A percentile compares a stretch with the other conserved stretches of the same genome.
Evolutionary conservation across 1,140 invertebrate genomes (phyloP).

Genomic region (Hypsibius dujardini): DNA sequence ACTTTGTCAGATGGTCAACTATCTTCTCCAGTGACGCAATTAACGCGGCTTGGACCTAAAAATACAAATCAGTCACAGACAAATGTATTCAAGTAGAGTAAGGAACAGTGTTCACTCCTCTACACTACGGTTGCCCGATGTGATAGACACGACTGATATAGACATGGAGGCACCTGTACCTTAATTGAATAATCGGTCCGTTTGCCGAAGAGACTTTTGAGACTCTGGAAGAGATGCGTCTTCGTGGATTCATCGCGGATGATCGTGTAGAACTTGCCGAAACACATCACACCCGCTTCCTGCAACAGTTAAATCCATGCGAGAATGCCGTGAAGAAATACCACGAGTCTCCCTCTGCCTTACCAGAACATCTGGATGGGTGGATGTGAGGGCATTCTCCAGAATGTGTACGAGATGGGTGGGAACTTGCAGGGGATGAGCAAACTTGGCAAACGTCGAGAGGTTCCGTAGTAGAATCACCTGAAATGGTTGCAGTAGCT

Average conservation of each 20-base stretch:
- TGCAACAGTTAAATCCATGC: neutral
- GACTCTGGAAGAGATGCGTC: neutral
- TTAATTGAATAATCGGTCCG: constrained; percentile 14
- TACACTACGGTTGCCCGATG: neutral
- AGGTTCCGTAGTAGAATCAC: constrained; percentile 10
- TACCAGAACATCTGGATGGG: constrained; percentile 1
- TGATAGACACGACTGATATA: no score
- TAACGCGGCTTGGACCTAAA: constrained; percentile 31
- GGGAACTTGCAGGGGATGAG: neutral
- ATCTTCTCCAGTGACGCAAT: constrained; percentile 45
- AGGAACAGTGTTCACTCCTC: neutral
- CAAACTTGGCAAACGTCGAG: constrained; percentile 3
- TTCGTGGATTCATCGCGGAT: constrained; percentile 10
- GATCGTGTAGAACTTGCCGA: neutral
- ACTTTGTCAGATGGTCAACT: constrained; percentile 61
- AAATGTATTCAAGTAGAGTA: neutral
- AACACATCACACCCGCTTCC: constrained; percentile 14
- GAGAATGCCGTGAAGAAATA: neutral
- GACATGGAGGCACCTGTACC: neutral
- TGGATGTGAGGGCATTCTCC: neutral
- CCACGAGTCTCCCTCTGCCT: neutral
- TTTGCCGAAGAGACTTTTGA: neutral
- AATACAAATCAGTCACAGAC: neutral
- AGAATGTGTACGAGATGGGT: neutral
- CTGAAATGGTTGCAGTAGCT: no score